Evolutionary conservation across 2,113 vertebrate genomes (phyloP).

Genomic region (Pionites leucogaster): DNA sequence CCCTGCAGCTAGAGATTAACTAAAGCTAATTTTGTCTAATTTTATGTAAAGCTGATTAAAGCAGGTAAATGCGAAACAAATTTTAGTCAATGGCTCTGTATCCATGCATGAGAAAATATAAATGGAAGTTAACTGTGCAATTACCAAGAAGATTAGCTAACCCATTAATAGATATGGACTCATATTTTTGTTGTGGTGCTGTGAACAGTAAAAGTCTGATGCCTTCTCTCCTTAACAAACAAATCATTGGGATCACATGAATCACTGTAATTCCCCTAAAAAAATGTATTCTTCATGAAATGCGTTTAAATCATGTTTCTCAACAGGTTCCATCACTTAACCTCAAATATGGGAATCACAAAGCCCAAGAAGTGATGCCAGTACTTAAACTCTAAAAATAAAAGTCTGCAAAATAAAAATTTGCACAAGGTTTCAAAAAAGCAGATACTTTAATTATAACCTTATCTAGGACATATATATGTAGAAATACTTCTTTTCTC

Average conservation of each 20-base stretch:
- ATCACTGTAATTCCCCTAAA: neutral
- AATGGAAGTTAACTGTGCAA: neutral
- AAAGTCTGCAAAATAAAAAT: neutral
- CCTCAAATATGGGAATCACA: neutral
- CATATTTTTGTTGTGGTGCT: accelerated
- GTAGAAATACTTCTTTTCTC: neutral
- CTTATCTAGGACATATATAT: neutral
- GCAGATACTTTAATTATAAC: neutral
- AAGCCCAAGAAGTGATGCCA: neutral
- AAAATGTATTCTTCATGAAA: neutral
- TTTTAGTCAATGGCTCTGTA: neutral
- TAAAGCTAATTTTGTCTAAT: neutral
- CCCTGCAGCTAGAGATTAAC: neutral
- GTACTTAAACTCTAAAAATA: neutral
- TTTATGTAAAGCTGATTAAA: neutral
- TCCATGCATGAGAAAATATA: neutral
- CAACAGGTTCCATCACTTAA: neutral
- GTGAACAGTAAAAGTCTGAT: neutral
- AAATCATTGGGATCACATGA: neutral
- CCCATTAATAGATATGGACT: neutral
- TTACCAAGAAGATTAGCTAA: neutral
- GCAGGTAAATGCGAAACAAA: neutral
- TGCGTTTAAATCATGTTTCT: neutral
- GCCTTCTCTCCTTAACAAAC: neutral
- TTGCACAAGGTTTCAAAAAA: neutral